Evolutionary conservation across 2,113 vertebrate species (phyloP), one percentile per base, ranked within the genome.

Genomic region (Euleptes europaea): DNA sequence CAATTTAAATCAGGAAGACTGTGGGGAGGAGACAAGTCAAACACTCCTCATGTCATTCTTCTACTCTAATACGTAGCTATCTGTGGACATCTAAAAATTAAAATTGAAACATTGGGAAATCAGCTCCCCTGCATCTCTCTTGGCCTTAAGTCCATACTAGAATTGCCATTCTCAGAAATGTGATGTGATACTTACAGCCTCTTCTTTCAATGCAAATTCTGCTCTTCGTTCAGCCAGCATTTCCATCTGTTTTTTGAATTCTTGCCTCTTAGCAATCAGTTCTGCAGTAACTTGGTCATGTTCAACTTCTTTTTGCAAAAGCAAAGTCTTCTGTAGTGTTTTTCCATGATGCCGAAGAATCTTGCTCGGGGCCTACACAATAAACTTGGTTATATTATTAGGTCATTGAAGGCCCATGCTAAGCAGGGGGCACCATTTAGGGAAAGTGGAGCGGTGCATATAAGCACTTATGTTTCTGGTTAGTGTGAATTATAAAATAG

Each of bases 251-350:
- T 31, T 86, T 86, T 92, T 89, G 75, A 97, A 95, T 65, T 97
- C 95, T 63, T 94, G 88, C 10, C 44, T 93, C 90, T 97, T 97
- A 23, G 91, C 90, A 60, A 84, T 3, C 1, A 98, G 93, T 8
- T 92, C 89, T 54, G 85, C 74, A 73, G 96, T 92, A 79, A 97
- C 79, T 6, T 88, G 47, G 1, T 95, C 89, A 83, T 96, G 77
- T 91, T 97, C 93, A 4, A 94, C 91, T 82, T 94, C 94, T 88
- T 95, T 97, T 89, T 94, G 96, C 86, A 97, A 84, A 80, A 97
- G 84, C 3, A 92, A 83, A 5, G 95, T 96, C 65, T 88, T 96
- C 88, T 97, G 96, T 35, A 96, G 81, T 1, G 87, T 95, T 85
- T 95, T 95, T 69, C 95, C 88, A n/a, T 94, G 94, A 2, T 87